Base-by-base conservation (phyloP, 2,888 invertebrate species). In the Hybos culiciformis region DNA sequence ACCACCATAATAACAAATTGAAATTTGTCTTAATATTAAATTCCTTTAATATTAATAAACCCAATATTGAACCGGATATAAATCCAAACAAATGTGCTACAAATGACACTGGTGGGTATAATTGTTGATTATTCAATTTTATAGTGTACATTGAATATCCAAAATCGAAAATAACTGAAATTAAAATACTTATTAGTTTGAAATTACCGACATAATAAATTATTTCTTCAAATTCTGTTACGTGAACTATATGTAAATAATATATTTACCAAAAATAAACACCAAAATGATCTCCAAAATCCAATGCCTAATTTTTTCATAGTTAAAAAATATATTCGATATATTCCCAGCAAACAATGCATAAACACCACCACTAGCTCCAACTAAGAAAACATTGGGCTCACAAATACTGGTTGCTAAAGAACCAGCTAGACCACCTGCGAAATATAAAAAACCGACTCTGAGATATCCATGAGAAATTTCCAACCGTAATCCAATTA, bases 281-380 rank as follows among this genome's bases (percentile, higher is more conserved):
- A 94, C 87, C 48, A 87, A 88, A 55, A 90, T 79, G 51, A 96
- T 73, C 53, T 92, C 73, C 53, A 92, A 75, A 45, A 93, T 80
- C 37, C 93, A 93, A 62, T 92, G 87, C 58, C 91, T 87, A 92
- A 94, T 93, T 62, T 90, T 86, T 66, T 91, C 86, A 70, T 90
- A 93, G 70, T 94, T 94, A 54, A 96, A 73, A 60, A 96, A 72
- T 44, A 96, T 90, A 66, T 97, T 94, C 52, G 96, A 91, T 53
- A 97, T 72, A 68, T 98, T 96, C 40, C 96, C 94, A 9, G 94
- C 92, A 36, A 97, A 70, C 41, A 98, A 73, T 19, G 96, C 94
- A 69, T 97, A 97, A 42, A 96, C 96, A 6, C 97, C 97, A 31
- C 94, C 96, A 43, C 94, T 94, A 12, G 96, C 94, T 42, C 97